Base-by-base conservation (phyloP, 2,888 invertebrate genomes). In the Auanema freiburgensis region DNA sequence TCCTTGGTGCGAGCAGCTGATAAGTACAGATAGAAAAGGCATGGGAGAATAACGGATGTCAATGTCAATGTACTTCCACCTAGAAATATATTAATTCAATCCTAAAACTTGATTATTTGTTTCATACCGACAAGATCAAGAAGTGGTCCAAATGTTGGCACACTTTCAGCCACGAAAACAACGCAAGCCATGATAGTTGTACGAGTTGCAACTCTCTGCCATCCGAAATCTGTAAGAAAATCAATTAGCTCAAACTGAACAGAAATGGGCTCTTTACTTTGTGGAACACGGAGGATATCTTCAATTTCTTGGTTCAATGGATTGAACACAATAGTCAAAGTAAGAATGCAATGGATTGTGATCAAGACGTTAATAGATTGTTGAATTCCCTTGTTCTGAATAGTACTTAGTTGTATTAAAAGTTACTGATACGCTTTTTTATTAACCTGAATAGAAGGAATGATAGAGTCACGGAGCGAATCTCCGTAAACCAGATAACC, bases 271-370 rank as follows among this genome's bases (percentile, higher is more conserved):
- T 16, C 49, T 64, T 61, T 46, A 78, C 79, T 65, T 33, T 80
- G 79, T 10, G 81, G 81, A 6, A 79, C 73, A 6, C 67, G 61
- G 68, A 80, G 74, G 8, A 81, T 42, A 49, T 80, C 79, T 57
- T 81, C 81, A 51, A 79, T 71, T 59, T 78, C 79, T 65, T 81
- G 81, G 57, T 72, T 81, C 25, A 81, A 52, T 10, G 81, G 81
- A 53, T 80, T 81, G 65, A 79, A 74, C 46, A 80, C 78, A 49
- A 80, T 77, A 11, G 78, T 79, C 40, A 80, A 66, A 8, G 81
- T 79, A 18, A 82, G 68, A 33, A 79, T 76, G 60, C 79, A 78
- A 57, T 81, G 81, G 18, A 79, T 53, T n/a, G 80, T 79, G 63
- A 81, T 81, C 49, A 81, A 67, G 8, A 81, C 59, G 67, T 81